Percentiles rank a stretch among this genome's conserved stretches.
phyloP scores from a whole-genome alignment of 2,113 vertebrate species.

The Sporophila hypoxantha region DNA sequence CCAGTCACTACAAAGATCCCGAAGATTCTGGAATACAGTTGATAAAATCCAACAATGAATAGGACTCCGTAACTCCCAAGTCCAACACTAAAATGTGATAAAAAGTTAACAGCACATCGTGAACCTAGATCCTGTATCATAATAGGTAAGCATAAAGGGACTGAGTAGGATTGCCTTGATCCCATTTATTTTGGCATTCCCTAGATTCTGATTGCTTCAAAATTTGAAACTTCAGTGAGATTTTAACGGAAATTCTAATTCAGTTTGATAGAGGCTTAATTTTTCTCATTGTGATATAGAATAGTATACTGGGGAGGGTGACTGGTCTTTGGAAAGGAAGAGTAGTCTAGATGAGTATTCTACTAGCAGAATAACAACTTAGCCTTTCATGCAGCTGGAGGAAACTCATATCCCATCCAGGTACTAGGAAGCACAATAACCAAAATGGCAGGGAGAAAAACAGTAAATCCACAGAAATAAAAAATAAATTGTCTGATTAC shows the following conservation, averaged over 20 bases:
- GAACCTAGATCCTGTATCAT: background rate
- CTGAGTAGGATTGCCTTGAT: background rate
- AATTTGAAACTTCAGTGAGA: background rate
- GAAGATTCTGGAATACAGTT: background rate
- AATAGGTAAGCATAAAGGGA: background rate
- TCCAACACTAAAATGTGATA: background rate
- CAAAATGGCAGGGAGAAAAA: background rate
- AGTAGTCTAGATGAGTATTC: background rate
- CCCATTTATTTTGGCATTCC: background rate
- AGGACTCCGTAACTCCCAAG: background rate
- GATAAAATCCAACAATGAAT: background rate
- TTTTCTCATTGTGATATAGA: background rate
- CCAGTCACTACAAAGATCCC: background rate
- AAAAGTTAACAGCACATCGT: background rate
- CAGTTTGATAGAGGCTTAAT: background rate
- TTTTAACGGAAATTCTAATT: background rate
- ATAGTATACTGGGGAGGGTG: background rate
- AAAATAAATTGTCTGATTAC: background rate
- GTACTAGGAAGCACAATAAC: background rate
- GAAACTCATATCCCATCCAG: background rate
- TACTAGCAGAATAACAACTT: background rate
- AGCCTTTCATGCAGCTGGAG: background rate
- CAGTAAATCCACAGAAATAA: background rate
- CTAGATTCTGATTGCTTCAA: background rate
- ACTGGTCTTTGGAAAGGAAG: background rate